These are phyloP conservation scores for Halcyon malimbica DNA, from an alignment of 2,113 vertebrate genomes.

Conservation along the genomic window DNA sequence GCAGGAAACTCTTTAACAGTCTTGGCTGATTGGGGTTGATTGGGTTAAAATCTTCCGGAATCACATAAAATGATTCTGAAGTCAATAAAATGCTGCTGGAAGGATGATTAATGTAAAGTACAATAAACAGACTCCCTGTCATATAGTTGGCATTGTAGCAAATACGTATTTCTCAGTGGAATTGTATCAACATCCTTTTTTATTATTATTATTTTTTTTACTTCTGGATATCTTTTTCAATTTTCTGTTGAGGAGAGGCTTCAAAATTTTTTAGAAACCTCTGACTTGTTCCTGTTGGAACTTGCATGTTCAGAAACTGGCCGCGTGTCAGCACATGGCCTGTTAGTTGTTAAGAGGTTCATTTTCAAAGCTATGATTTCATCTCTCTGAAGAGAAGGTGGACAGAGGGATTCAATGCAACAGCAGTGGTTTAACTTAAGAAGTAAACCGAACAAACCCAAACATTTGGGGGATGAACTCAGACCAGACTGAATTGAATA, in stretches of 20 bases:
- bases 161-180: conserved; percentile 59
- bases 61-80: conserved; percentile 52
- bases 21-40: conserved; percentile 55
- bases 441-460: not conserved
- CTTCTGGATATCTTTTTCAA: conserved; percentile 63
- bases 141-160: conserved; percentile 60
- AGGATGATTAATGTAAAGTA: conserved; percentile 51
- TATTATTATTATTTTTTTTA: conserved; percentile 54
- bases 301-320: conserved; percentile 56
- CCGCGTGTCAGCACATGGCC: conserved; percentile 68
- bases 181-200: conserved; percentile 62
- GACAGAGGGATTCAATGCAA: conserved; percentile 48
- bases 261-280: conserved; percentile 42
- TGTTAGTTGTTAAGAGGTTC: conserved; percentile 78
- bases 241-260: conserved; percentile 60
- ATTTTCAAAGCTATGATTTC: conserved; percentile 79
- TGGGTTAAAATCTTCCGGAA: conserved; percentile 70
- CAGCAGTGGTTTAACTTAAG: conserved; percentile 27
- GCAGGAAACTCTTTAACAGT: conserved; percentile 57
- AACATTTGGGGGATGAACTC: conserved; percentile 36
- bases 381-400: conserved; percentile 73
- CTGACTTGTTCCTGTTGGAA: conserved; percentile 55
- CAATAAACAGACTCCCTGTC: conserved; percentile 69
- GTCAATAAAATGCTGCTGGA: conserved; percentile 63
- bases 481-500: conserved; percentile 34